Base-by-base conservation (phyloP, 1,140 invertebrate genomes). In the Penaeus indicus region DNA sequence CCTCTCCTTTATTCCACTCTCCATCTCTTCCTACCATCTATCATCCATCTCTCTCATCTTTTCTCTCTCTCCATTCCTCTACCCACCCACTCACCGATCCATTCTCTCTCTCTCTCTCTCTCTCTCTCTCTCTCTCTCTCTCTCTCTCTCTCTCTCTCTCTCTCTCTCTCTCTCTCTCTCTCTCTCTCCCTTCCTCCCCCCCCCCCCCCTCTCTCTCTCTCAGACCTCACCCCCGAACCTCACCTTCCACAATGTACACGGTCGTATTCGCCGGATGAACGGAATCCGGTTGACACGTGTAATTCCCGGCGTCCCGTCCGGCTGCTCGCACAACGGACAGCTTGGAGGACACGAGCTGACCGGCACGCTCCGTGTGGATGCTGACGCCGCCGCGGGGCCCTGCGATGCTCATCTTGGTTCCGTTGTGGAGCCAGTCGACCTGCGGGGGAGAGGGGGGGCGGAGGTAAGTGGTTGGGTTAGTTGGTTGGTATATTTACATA, bases 391-490 rank as follows among this genome's bases (percentile, higher is more conserved):
- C 75, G 1, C 84, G 84, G 3, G 75, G 72, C 0, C 84, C 84
- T 8, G 75, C 77, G 60, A 86, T 86, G 25, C 72, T 63, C 75
- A 86, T 4, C 47, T 62, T 72, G 19, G 84, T 86, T 27, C 64
- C 25, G 32, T 86, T 86, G 61, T 86, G 84, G 16, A 64, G 61
- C 84, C 84, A 86, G 32, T 86, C 84, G 27, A 86, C 84, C 84
- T 86, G 84, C 22, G 8, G 13, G 83, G 67, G 77, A 11, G n/a
- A 38, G 75, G 19, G 32, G 19, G n/a, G 19, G 19, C 0, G 19
- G 19, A 5, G 8, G 80, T 32, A 11, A 82, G 22, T 67, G 64
- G 64, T 11, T 67, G 13, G 64, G 18, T n/a, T 16, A 10, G 64
- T 11, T 67, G 18, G 22, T 67, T 18, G 22, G 22, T 42, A 2